Evolutionary conservation across 2,797 vertebrate species (phyloP), one percentile per base, ranked within the genome.

Genomic region (Sebastes trivittatus): DNA sequence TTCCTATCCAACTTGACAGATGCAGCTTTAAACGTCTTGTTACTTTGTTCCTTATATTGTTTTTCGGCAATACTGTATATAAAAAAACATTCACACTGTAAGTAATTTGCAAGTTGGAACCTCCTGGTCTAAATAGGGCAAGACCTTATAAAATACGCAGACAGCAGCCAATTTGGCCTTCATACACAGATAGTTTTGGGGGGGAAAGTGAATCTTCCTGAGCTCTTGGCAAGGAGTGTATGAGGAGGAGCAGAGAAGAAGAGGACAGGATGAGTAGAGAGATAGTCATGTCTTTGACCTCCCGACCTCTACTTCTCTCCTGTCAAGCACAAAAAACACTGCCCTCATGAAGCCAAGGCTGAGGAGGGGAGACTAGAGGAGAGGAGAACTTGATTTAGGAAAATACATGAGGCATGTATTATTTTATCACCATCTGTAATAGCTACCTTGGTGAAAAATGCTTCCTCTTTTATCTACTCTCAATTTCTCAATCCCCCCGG

Each of bases 391-490:
- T 55, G 62, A 38, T 56, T 81, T 38, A 64, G 13, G 58, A 61
- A 36, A 74, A 71, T 11, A 70, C 3, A 11, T 63, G 59, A 63
- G 56, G 56, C 32, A 27, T 84, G 58, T 60, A 11, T 72, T 67
- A 80, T 77, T 78, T 87, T 68, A 84, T 81, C 13, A 64, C 69
- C 67, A 72, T 85, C 81, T 81, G 64, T 62, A 68, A 82, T 42
- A 83, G 77, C 73, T 82, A 84, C 74, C 36, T 72, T 74, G 38
- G 68, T 62, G 32, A 80, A 73, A 69, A 61, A 81, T 62, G 64
- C 59, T 87, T 78, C 69, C 55, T 87, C 72, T 82, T 77, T 83
- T 84, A 86, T 86, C 74, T 77, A 32, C 63, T 83, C 77, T 86
- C 38, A 63, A 77, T 83, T 75, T 85, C 54, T 80, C 75, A 61